A percentile compares a stretch with the other conserved stretches of the same genome.
phyloP scores from a whole-genome alignment of 2,113 vertebrate species.

The Anarhynchus alexandrinus region DNA sequence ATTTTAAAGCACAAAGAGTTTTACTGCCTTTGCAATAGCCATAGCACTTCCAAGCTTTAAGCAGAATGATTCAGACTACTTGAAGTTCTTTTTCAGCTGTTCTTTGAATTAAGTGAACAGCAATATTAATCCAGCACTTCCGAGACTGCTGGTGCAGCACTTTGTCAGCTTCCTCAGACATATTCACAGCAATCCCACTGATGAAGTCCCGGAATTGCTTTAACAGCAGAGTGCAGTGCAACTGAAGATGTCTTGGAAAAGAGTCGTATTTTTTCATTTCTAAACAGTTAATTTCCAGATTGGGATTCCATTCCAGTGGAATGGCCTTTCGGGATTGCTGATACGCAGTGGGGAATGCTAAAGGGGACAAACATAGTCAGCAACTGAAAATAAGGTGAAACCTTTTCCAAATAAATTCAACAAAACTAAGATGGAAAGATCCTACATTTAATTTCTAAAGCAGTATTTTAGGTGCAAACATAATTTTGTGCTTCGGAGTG shows the following conservation, averaged over 20 bases:
- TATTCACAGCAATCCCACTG: constrained; percentile 1
- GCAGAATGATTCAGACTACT: neutral
- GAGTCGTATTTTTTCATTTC: neutral
- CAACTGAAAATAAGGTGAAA: neutral
- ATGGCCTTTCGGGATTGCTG: neutral
- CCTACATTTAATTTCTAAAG: neutral
- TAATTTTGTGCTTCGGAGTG: neutral
- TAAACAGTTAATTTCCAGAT: neutral
- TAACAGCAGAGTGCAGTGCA: constrained; percentile 30
- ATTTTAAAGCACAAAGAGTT: neutral
- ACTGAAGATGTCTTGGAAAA: constrained; percentile 26
- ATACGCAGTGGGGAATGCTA: neutral
- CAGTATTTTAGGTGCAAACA: neutral
- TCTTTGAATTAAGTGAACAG: constrained; percentile 46
- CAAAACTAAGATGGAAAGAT: neutral
- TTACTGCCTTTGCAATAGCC: neutral
- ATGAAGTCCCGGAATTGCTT: constrained; percentile 36
- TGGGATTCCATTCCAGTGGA: neutral
- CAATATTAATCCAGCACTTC: constrained; percentile 21
- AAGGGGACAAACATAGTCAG: neutral
- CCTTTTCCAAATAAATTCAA: neutral
- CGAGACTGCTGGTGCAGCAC: constrained; percentile 41
- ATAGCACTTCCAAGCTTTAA: neutral
- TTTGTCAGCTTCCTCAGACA: constrained; percentile 46
- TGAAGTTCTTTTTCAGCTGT: constrained; percentile 53